A percentile compares a stretch with the other conserved stretches of the same genome.
Conservation (phyloP, 2,113 vertebrate genomes). For the Machaerirhynchus nigripectus region DNA sequence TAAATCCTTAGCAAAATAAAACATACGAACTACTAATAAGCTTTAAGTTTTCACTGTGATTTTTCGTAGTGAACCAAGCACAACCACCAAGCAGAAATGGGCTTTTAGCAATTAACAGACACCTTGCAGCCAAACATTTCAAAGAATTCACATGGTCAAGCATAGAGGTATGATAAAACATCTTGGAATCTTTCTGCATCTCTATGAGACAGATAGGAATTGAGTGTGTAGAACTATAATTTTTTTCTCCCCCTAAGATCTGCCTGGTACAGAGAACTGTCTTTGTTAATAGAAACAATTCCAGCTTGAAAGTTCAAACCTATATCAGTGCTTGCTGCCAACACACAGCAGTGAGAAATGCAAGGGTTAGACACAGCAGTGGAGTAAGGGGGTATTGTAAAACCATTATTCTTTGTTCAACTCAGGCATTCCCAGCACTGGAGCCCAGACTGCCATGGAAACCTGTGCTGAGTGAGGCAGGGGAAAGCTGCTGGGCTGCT, state of each 20-base stretch:
- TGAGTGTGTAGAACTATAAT: neutral
- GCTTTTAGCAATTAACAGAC: neutral
- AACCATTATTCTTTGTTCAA: neutral
- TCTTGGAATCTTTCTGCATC: neutral
- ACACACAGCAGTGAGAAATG: neutral
- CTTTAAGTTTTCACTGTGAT: neutral
- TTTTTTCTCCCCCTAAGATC: neutral
- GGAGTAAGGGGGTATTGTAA: neutral
- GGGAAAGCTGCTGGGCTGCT: neutral
- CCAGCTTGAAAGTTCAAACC: neutral
- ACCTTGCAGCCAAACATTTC: neutral
- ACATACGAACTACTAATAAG: neutral
- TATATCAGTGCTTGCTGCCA: neutral
- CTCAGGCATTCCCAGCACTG: neutral
- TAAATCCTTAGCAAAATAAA: neutral
- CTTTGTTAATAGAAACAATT: neutral
- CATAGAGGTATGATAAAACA: neutral
- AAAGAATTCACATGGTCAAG: neutral
- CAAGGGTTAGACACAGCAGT: neutral
- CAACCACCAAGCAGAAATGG: neutral
- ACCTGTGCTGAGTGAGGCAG: neutral
- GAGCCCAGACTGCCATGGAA: neutral
- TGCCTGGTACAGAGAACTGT: neutral
- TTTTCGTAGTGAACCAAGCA: neutral
- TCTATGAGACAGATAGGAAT: neutral